phyloP scores from a whole-genome alignment of 53 echinoderm and acorn worm genomes.

The Mesocentrotus franciscanus region DNA sequence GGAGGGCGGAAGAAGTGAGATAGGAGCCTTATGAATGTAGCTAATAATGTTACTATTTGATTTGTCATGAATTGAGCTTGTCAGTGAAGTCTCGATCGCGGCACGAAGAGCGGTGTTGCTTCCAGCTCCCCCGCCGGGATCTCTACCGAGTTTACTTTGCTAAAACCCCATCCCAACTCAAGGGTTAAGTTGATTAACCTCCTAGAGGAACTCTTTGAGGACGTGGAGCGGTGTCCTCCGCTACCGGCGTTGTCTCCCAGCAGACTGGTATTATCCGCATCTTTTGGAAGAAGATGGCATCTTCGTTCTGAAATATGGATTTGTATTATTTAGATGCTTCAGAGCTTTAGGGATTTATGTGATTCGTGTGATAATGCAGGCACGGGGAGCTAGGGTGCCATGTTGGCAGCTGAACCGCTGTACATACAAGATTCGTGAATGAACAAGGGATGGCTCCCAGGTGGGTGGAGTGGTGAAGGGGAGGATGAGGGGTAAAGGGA shows the following conservation, averaged over 20 bases:
- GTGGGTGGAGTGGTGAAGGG: not conserved
- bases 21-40: conserved; percentile 9
- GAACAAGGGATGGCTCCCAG: not conserved
- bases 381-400: not conserved
- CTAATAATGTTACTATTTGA: conserved; percentile 57
- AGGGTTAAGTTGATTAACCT: conserved; percentile 53
- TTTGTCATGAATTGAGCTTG: conserved; percentile 35
- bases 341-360: not conserved
- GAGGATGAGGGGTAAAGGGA: not conserved
- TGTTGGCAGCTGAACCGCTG: not conserved
- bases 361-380: not conserved
- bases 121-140: not conserved
- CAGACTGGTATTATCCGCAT: not conserved
- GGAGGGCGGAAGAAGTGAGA: not conserved
- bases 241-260: not conserved
- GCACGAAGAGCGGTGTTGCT: not conserved
- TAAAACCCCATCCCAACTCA: conserved; percentile 28
- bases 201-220: conserved; percentile 7
- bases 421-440: not conserved
- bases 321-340: not conserved
- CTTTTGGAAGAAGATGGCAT: not conserved
- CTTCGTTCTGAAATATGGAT: conserved; percentile 9
- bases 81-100: conserved; percentile 28
- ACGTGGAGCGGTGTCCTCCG: not conserved
- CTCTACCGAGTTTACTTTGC: conserved; percentile 36